A percentile compares a stretch with the other conserved stretches of the same genome.
Conservation (phyloP, 2,797 vertebrate genomes). For the Ctenopoma kingsleyae region DNA sequence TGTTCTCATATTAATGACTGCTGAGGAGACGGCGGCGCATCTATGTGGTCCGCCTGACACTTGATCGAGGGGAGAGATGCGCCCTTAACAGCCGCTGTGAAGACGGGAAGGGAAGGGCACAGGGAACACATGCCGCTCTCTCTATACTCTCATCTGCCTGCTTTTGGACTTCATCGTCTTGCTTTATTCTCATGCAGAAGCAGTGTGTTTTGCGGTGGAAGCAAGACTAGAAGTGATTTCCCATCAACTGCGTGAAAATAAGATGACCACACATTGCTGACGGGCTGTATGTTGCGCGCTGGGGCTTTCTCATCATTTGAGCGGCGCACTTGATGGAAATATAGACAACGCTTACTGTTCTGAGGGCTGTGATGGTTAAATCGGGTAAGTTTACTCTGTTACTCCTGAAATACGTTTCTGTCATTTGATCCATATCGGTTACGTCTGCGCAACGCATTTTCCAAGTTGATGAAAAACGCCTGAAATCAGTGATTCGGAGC, state of each 20-base stretch:
- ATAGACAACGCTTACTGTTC: slow-evolving; percentile 73
- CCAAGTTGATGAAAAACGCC: slow-evolving; percentile 61
- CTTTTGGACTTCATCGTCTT: slow-evolving; percentile 75
- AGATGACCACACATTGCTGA: slow-evolving; percentile 81
- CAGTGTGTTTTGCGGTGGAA: slow-evolving; percentile 71
- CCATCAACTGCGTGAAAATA: slow-evolving; percentile 72
- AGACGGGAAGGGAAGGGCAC: slow-evolving; percentile 77
- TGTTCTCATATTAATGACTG: slow-evolving; percentile 89
- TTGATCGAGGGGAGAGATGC: slow-evolving; percentile 86
- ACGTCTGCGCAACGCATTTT: slow-evolving; percentile 46
- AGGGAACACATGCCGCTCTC: slow-evolving; percentile 56
- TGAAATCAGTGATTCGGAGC: slow-evolving; percentile 11
- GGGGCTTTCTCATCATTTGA: slow-evolving; percentile 70
- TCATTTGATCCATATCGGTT: slow-evolving; percentile 10
- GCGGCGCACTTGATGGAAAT: slow-evolving; percentile 86
- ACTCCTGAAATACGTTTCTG: not conserved
- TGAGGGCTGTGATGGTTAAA: slow-evolving; percentile 69
- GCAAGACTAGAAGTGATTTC: slow-evolving; percentile 75
- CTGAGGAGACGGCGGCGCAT: slow-evolving; percentile 90
- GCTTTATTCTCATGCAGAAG: slow-evolving; percentile 67
- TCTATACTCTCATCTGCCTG: slow-evolving; percentile 57
- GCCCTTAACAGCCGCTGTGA: slow-evolving; percentile 87
- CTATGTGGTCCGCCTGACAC: slow-evolving; percentile 88
- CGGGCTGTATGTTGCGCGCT: slow-evolving; percentile 72
- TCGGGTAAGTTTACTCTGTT: slow-evolving; percentile 88